Evolutionary conservation across 2,888 invertebrate genomes (phyloP).

Genomic region (Hoplodrina ambigua): DNA sequence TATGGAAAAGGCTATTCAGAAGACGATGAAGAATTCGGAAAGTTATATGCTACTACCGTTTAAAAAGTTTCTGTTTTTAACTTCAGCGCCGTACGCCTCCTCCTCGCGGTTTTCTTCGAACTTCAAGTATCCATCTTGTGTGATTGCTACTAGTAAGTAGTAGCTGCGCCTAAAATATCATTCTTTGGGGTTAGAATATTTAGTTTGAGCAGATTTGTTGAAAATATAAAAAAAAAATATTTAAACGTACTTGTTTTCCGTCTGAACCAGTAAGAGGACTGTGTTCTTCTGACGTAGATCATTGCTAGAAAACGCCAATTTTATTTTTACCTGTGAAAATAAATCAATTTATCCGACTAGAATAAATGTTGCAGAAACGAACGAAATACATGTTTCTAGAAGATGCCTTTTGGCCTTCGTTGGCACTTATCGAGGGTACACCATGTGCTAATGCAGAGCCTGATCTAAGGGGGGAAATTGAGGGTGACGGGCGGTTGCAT

Average conservation of each 20-base stretch:
- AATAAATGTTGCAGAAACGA: background rate
- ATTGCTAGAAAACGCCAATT: slow-evolving; percentile 96
- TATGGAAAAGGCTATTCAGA: too few relatives aligned
- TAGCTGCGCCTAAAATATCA: slow-evolving; percentile 93
- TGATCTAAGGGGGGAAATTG: too few relatives aligned
- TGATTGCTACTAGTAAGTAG: slow-evolving; percentile 95
- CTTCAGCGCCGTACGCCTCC: slow-evolving; percentile 93
- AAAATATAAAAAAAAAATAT: background rate
- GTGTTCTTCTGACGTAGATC: slow-evolving; percentile 95
- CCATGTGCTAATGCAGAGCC: too few relatives aligned
- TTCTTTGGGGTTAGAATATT: too few relatives aligned
- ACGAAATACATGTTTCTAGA: too few relatives aligned
- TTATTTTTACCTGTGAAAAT: slow-evolving; percentile 93
- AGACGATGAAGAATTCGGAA: background rate
- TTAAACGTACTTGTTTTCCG: slow-evolving; percentile 93
- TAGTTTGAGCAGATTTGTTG: background rate
- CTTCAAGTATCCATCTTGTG: slow-evolving; percentile 95
- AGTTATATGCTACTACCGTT: slow-evolving; percentile 90
- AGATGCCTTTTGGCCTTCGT: too few relatives aligned
- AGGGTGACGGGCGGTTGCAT: too few relatives aligned
- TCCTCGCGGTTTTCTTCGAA: slow-evolving; percentile 96
- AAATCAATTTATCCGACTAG: too few relatives aligned
- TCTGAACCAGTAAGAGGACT: slow-evolving; percentile 94
- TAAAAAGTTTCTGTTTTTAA: slow-evolving; percentile 94
- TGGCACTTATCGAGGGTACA: too few relatives aligned